A percentile compares a stretch with the other conserved stretches of the same genome.
These are phyloP conservation scores for Gerris lacustris DNA, from an alignment of 2,888 invertebrate genomes.

Conservation along the genomic window DNA sequence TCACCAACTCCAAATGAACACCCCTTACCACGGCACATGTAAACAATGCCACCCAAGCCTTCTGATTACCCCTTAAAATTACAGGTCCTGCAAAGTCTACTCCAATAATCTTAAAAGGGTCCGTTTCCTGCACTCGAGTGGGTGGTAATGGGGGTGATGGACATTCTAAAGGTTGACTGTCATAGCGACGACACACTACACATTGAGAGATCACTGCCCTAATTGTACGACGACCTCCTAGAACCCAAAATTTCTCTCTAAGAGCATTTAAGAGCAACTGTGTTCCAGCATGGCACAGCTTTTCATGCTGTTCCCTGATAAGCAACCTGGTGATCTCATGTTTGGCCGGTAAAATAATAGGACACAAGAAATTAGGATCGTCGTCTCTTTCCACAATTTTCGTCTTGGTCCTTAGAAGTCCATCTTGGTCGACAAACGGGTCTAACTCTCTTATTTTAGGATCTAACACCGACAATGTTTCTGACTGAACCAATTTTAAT, in stretches of 20 bases:
- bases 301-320: neutral
- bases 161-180: slow-evolving; percentile 2
- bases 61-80: slow-evolving; percentile 6
- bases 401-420: neutral
- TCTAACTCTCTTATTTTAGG: neutral
- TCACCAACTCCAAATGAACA: slow-evolving; percentile 33
- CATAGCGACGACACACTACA: slow-evolving; percentile 6
- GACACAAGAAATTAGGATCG: neutral
- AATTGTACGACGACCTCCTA: neutral
- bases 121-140: slow-evolving; percentile 23
- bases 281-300: slow-evolving; percentile 7
- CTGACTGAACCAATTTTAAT: neutral
- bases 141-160: slow-evolving; percentile 19
- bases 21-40: slow-evolving; percentile 34
- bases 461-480: neutral
- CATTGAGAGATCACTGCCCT: slow-evolving; percentile 11
- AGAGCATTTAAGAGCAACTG: slow-evolving; percentile 10
- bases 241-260: slow-evolving; percentile 18
- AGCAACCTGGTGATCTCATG: neutral
- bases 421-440: slow-evolving; percentile 10
- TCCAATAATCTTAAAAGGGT: slow-evolving; percentile 28
- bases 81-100: slow-evolving; percentile 33
- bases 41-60: slow-evolving; percentile 31
- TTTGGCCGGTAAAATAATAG: neutral
- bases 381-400: neutral